Base-by-base conservation (phyloP, 1,140 invertebrate species). In the Pseudachorutes palmiensis region DNA sequence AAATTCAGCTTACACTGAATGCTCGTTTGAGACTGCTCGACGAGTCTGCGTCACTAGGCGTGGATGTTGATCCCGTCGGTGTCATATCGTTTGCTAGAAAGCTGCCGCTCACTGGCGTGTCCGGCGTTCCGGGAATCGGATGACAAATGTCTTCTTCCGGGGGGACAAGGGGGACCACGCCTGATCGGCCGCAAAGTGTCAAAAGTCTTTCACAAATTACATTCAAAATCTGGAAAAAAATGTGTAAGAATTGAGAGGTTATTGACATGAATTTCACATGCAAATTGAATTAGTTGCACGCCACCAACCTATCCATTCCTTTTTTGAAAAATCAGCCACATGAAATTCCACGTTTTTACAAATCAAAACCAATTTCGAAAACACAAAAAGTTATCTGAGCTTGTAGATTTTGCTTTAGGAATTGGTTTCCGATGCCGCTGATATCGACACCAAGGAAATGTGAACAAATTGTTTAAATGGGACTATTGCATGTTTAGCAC, bases 141-240 rank as follows among this genome's bases (percentile, higher is more conserved):
- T 49, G 55, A 45, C 57, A 36, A 14, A 65, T 69, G 29, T 74
- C 64, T 24, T 69, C 49, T 65, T 71, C 62, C 1, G n/a, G 24
- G 24, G 32, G 31, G n/a, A 68, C 45, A 62, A 67, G 28, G n/a
- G 68, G 70, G 28, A 70, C 22, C 9, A 71, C 61, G 30, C 58
- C 65, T 2, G 67, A 68, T 57, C 66, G 65, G 9, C 83, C 83
- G 70, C 86, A 87, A 0, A 89, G 76, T 71, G 84, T 83, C 1
- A 92, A 80, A 22, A 91, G 83, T 58, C 88, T 81, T 75, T 91
- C 88, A 75, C 89, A 91, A 58, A 90, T 80, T 33, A 83, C 81
- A 76, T 88, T 89, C 19, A 92, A 76, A 62, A 90, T 83, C 88
- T 91, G 24, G 79, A 81, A 66, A 28, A 19, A 57, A 65, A 65